These are phyloP conservation scores for Hemithea aestivaria DNA, from an alignment of 2,888 invertebrate genomes.

Conservation along the genomic window DNA sequence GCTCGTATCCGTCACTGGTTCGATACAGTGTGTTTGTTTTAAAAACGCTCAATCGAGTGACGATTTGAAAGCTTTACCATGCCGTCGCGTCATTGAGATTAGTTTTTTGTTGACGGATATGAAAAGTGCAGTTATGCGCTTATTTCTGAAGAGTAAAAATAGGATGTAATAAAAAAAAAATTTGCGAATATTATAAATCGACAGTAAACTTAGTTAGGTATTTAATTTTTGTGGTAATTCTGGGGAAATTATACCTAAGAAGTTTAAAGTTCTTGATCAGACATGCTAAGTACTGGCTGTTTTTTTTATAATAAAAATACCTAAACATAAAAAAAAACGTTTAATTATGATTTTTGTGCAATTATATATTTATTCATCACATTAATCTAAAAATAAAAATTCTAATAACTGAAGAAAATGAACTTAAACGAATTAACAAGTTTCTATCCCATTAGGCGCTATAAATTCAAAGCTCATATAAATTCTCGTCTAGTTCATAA, in stretches of 20 bases:
- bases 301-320: too few species aligned
- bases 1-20: constrained; percentile 60
- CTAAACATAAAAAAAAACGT: too few species aligned
- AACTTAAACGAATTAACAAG: constrained; percentile 15
- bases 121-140: neutral
- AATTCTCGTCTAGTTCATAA: constrained; percentile 34
- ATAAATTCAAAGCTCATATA: constrained; percentile 23
- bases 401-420: neutral
- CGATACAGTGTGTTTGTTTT: constrained; percentile 41
- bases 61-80: constrained; percentile 4
- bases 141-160: neutral
- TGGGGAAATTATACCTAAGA: too few species aligned
- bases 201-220: too few species aligned
- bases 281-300: too few species aligned
- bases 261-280: too few species aligned
- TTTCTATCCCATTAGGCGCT: constrained; percentile 7
- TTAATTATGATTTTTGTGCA: too few species aligned
- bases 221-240: too few species aligned
- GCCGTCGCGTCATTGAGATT: constrained; percentile 1
- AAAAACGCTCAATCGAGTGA: constrained; percentile 8
- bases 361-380: too few species aligned
- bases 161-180: too few species aligned
- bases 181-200: too few species aligned
- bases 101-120: neutral
- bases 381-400: neutral